phyloP scores from a whole-genome alignment of 1,140 invertebrate genomes.

The Pentalonia nigronervosa region DNA sequence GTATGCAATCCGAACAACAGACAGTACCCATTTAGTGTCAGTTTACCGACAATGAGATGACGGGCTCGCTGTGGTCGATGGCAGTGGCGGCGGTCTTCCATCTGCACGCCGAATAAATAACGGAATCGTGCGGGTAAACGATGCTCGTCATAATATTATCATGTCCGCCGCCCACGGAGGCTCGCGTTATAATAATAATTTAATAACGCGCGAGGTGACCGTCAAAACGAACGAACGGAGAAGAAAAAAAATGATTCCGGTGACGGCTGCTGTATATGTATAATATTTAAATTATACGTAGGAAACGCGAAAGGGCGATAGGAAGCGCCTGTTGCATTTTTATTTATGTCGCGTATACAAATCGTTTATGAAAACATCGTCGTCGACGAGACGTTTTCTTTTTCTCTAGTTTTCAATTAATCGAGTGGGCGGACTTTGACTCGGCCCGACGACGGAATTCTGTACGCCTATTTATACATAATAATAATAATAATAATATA shows the following conservation, averaged over 20 bases:
- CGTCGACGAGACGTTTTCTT: background rate
- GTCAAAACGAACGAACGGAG: background rate
- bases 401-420: slow-evolving; percentile 1
- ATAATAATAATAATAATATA: background rate
- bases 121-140: background rate
- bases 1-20: no score
- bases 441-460: background rate
- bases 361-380: background rate
- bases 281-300: no score
- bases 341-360: background rate
- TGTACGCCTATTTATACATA: background rate
- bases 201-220: background rate
- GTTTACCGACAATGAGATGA: no score
- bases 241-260: background rate
- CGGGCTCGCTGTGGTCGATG: no score
- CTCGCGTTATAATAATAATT: background rate
- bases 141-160: background rate
- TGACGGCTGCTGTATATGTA: no score
- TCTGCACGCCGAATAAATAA: background rate
- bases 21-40: no score
- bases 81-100: background rate
- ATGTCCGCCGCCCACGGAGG: background rate
- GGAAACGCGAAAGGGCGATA: background rate
- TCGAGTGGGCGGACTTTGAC: background rate
- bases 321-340: background rate